These are phyloP conservation scores for Mustela nigripes DNA, from an alignment of 2,113 vertebrate genomes.

Conservation along the genomic window DNA sequence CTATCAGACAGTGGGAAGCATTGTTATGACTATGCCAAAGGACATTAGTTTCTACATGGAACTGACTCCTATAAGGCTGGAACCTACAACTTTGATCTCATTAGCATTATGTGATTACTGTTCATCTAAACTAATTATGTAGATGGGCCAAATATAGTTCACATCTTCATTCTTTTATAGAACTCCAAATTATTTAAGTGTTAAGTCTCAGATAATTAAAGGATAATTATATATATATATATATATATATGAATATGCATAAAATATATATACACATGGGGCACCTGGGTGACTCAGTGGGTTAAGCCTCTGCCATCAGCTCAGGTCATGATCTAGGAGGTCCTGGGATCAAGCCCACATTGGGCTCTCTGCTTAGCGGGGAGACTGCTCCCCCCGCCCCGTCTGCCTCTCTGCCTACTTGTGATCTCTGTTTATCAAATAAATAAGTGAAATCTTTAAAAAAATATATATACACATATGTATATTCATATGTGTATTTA, in stretches of 20 bases:
- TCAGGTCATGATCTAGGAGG: no score
- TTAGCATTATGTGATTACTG: background rate
- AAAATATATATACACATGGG: no score
- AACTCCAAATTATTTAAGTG: background rate
- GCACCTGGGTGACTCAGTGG: no score
- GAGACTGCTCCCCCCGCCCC: no score
- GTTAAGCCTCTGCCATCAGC: no score
- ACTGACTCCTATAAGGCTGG: background rate
- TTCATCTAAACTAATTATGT: background rate
- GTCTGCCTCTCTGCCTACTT: no score
- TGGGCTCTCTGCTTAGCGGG: no score
- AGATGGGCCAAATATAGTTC: background rate
- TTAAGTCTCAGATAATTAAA: background rate
- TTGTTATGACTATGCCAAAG: background rate
- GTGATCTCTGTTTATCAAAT: no score
- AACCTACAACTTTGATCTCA: background rate
- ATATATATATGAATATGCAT: background rate
- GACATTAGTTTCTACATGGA: background rate
- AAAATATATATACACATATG: no score
- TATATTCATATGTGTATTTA: background rate
- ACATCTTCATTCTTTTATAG: background rate
- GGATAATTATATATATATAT: background rate
- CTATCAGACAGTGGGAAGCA: background rate
- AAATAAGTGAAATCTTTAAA: no score
- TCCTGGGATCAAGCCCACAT: no score